Evolutionary conservation across 2,113 vertebrate species (phyloP).

Genomic region (Osmerus eperlanus): DNA sequence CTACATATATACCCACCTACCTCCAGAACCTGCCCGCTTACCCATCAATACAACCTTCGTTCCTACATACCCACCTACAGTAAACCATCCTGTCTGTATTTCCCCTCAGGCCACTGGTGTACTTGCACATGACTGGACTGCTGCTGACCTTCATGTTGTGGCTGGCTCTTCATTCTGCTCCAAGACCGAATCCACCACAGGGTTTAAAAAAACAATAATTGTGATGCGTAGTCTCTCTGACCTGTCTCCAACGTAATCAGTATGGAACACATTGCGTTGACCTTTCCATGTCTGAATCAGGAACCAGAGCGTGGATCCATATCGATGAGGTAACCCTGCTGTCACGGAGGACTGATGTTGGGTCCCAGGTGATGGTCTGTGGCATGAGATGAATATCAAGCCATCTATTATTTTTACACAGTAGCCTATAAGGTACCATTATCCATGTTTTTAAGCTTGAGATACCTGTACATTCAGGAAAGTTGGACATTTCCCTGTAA

Average conservation of each 20-base stretch:
- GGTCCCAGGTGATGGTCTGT: constrained; percentile 3
- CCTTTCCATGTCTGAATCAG: constrained; percentile 49
- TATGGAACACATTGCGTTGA: constrained; percentile 50
- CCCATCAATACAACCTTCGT: neutral
- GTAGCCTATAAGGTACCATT: too few relatives aligned
- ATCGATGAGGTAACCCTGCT: constrained; percentile 40
- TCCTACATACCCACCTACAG: neutral
- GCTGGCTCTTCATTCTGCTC: neutral
- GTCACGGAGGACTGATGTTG: constrained; percentile 9
- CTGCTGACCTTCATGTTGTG: neutral
- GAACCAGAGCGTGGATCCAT: constrained; percentile 23
- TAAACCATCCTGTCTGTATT: neutral
- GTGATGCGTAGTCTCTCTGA: constrained; percentile 28
- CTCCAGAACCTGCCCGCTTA: neutral
- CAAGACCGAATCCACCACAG: neutral
- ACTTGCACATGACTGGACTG: neutral
- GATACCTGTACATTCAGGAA: neutral
- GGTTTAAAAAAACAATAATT: neutral
- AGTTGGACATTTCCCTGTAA: too few relatives aligned
- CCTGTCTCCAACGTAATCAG: constrained; percentile 43
- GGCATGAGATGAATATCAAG: constrained; percentile 22
- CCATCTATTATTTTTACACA: constrained; percentile 4
- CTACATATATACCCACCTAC: neutral
- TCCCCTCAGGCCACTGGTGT: neutral
- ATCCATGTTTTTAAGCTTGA: too few relatives aligned